phyloP scores from a whole-genome alignment of 2,888 invertebrate genomes.

The Microctonus brassicae region DNA sequence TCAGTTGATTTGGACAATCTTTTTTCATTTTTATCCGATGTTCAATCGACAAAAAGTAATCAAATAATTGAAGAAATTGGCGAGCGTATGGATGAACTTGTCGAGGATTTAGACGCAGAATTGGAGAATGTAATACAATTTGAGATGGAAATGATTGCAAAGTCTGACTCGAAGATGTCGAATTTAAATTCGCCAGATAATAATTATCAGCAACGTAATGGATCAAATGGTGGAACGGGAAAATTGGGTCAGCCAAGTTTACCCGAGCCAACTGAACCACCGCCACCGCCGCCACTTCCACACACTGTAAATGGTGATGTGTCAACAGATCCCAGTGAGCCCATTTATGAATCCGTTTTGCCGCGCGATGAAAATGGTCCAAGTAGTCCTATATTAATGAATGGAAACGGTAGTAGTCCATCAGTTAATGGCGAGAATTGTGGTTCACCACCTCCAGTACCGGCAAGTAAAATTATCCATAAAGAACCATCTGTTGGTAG shows the following conservation, averaged over 20 bases:
- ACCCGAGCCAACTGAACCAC: slow-evolving; percentile 83
- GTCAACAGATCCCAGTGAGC: slow-evolving; percentile 73
- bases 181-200: slow-evolving; percentile 51
- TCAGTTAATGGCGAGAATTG: slow-evolving; percentile 56
- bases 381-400: slow-evolving; percentile 57
- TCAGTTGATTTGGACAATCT: slow-evolving; percentile 90
- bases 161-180: slow-evolving; percentile 48
- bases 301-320: slow-evolving; percentile 49
- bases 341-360: slow-evolving; percentile 88
- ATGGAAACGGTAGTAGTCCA: slow-evolving; percentile 55
- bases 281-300: slow-evolving; percentile 75
- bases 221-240: slow-evolving; percentile 47
- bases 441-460: slow-evolving; percentile 58
- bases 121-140: slow-evolving; percentile 77
- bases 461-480: slow-evolving; percentile 55
- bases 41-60: slow-evolving; percentile 75
- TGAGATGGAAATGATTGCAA: slow-evolving; percentile 70
- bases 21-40: slow-evolving; percentile 90
- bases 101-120: slow-evolving; percentile 86
- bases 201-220: slow-evolving; percentile 53
- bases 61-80: slow-evolving; percentile 86
- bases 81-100: slow-evolving; percentile 86
- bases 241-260: slow-evolving; percentile 75
- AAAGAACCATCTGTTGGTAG: slow-evolving; percentile 57
- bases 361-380: slow-evolving; percentile 75